These are phyloP conservation scores for Balanococcus diminutus DNA, from an alignment of 2,888 invertebrate species.

Conservation along the genomic window DNA sequence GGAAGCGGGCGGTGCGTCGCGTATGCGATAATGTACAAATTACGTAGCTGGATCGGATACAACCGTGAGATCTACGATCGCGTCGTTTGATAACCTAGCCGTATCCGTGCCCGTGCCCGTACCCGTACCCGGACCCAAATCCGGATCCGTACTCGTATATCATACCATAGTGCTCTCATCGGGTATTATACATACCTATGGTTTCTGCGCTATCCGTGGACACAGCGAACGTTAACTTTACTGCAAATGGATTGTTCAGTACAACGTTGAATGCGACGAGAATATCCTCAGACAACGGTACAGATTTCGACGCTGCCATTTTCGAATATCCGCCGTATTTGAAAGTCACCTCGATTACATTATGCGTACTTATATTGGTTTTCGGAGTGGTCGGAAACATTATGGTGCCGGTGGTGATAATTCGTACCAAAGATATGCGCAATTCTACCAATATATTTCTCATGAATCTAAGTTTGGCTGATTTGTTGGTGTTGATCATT, in stretches of 20 bases:
- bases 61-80: too few species aligned
- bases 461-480: constrained; percentile 90
- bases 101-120: neutral
- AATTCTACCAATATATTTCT: constrained; percentile 94
- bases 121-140: too few species aligned
- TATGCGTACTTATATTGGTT: constrained; percentile 86
- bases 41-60: too few species aligned
- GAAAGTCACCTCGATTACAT: constrained; percentile 83
- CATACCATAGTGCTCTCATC: neutral
- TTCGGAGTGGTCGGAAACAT: constrained; percentile 90
- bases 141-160: too few species aligned
- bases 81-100: too few species aligned
- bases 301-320: constrained; percentile 4
- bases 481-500: constrained; percentile 86
- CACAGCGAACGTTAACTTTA: constrained; percentile 7
- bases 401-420: constrained; percentile 91
- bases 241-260: constrained; percentile 36
- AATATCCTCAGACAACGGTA: neutral
- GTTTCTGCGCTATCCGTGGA: constrained; percentile 43
- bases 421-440: constrained; percentile 90
- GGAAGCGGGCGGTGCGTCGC: neutral
- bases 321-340: constrained; percentile 77
- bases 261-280: constrained; percentile 42
- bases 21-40: too few species aligned
- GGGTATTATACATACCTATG: constrained; percentile 26